Evolutionary conservation across 1,140 invertebrate genomes (phyloP).

Genomic region (Argopecten irradians): DNA sequence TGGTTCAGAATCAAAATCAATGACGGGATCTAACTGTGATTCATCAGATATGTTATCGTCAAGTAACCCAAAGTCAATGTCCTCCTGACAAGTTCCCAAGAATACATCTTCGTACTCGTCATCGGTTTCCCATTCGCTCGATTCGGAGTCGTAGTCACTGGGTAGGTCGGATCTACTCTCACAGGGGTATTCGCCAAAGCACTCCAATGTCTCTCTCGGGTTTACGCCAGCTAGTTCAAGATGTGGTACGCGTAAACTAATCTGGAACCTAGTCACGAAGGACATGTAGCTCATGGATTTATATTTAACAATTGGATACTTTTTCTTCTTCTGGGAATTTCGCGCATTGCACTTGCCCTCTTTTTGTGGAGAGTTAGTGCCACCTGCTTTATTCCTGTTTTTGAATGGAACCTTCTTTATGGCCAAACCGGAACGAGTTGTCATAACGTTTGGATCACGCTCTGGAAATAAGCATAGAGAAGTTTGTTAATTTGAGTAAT

Average conservation of each 20-base stretch:
- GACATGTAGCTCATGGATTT: constrained; percentile 62
- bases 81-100: not conserved
- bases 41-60: not conserved
- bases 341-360: not conserved
- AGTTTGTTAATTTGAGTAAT: no score
- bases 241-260: constrained; percentile 52
- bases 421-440: constrained; percentile 63
- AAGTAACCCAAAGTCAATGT: not conserved
- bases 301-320: constrained; percentile 43
- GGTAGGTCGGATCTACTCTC: constrained; percentile 43
- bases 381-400: not conserved
- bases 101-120: not conserved
- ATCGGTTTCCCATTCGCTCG: constrained; percentile 32
- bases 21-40: not conserved
- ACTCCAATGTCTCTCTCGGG: constrained; percentile 43
- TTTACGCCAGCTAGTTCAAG: constrained; percentile 52
- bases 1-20: not conserved
- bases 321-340: constrained; percentile 28
- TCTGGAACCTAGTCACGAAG: constrained; percentile 64
- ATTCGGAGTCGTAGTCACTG: constrained; percentile 52
- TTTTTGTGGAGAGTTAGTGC: constrained; percentile 21
- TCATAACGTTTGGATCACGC: constrained; percentile 63
- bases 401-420: constrained; percentile 55
- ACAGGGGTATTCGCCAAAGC: constrained; percentile 30
- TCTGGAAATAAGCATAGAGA: constrained; percentile 62